A percentile compares a stretch with the other conserved stretches of the same genome.
Evolutionary conservation across 1,140 invertebrate species (phyloP).

Genomic region (Drosophila setifemur): DNA sequence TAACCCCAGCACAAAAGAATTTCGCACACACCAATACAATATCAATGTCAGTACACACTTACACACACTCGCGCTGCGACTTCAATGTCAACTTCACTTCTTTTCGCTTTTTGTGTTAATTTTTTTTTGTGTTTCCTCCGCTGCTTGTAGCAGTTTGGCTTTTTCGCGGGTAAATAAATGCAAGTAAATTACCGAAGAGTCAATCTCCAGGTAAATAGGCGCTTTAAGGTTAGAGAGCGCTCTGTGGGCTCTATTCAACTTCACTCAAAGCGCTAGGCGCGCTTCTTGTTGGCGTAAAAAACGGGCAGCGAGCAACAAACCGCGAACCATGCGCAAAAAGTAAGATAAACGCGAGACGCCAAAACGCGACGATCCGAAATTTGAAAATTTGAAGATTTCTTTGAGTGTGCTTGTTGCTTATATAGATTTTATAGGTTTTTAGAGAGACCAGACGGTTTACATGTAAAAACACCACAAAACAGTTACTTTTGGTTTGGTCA

Average conservation of each 20-base stretch:
- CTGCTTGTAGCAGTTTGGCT: not conserved
- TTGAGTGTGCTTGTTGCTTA: too few species aligned
- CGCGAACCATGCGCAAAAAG: not conserved
- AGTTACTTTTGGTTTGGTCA: too few species aligned
- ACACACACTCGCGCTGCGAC: constrained; percentile 21
- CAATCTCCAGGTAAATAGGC: not conserved
- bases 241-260: not conserved
- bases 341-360: not conserved
- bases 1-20: constrained; percentile 66
- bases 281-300: constrained; percentile 12
- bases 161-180: not conserved
- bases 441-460: not conserved
- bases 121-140: not conserved
- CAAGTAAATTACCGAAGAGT: constrained; percentile 42
- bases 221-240: not conserved
- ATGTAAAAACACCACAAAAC: not conserved
- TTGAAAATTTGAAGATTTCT: too few species aligned
- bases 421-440: too few species aligned
- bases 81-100: constrained; percentile 73
- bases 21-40: constrained; percentile 50
- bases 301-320: not conserved
- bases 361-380: too few species aligned
- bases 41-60: constrained; percentile 1
- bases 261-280: constrained; percentile 17
- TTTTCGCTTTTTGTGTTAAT: not conserved